Base-by-base conservation (phyloP, 2,888 invertebrate species). In the Argyra leucocephala region DNA sequence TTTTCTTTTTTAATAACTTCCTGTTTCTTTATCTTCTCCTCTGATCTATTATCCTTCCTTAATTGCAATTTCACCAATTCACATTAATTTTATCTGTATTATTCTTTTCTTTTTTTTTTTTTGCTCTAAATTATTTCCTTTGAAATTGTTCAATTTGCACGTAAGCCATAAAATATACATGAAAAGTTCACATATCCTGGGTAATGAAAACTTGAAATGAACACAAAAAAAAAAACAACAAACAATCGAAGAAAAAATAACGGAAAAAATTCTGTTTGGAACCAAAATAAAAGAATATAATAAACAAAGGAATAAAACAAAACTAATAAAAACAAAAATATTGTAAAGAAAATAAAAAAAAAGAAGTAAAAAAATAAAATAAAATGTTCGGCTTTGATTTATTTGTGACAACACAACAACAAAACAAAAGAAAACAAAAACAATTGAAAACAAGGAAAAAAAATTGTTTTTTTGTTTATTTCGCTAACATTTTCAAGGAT, bases 361-460 rank as follows among this genome's bases (percentile, higher is more conserved):
- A 48, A 48, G 48, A 48, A 48, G 18, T n/a, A 18, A 48, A 15
- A 48, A 48, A 48, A 18, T 3, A 48, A 48, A 48, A 18, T 18
- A 48, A 48, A 48, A 48, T 18, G 48, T 48, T n/a, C 48, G 48
- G n/a, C 48, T 48, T 48, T 48, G 48, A 48, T 48, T 48, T 48
- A 48, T 48, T 48, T 48, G n/a, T 18, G 48, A 9, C 18, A 48
- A 48, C 2, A 48, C 9, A 48, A 48, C 9, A 48, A 18, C 2
- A 48, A 48, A 18, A 15, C 9, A 48, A n/a, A 48, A 18, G 15
- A 48, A 48, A 31, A 31, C 7, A 4, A 3, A 31, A 31, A n/a
- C n/a, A n/a, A n/a, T n/a, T n/a, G n/a, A n/a, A n/a, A n/a, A n/a
- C n/a, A n/a, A n/a, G n/a, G n/a, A n/a, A n/a, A n/a, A n/a, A n/a